Evolutionary conservation across 2,113 vertebrate species (phyloP).

Genomic region (Chionodraco myersi): DNA sequence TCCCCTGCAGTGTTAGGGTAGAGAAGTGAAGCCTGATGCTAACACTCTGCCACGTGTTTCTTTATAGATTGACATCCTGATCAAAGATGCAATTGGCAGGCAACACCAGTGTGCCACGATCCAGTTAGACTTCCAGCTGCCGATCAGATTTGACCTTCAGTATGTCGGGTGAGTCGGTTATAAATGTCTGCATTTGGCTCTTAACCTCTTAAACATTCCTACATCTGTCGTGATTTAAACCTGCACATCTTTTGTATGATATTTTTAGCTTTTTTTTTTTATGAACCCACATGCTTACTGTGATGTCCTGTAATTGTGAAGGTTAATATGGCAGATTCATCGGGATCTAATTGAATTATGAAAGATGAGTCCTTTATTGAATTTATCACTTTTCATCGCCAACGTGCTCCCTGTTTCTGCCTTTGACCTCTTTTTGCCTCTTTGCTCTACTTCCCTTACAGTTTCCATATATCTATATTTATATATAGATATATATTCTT

Average conservation of each 20-base stretch:
- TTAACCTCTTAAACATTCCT: conserved; percentile 23
- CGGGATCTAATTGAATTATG: conserved; percentile 13
- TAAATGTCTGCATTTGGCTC: conserved; percentile 18
- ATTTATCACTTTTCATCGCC: not conserved
- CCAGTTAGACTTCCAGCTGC: conserved; percentile 95
- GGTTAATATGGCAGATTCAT: conserved; percentile 13
- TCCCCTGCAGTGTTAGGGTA: conserved; percentile 8
- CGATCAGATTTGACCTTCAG: conserved; percentile 88
- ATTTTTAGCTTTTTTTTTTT: not conserved
- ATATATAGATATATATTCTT: not conserved
- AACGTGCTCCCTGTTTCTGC: not conserved
- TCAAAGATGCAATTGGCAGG: conserved; percentile 89
- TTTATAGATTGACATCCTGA: conserved; percentile 89
- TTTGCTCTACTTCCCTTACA: not conserved
- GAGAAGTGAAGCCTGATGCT: not conserved
- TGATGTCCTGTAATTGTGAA: not conserved
- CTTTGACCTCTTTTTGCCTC: not conserved
- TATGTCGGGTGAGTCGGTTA: conserved; percentile 85
- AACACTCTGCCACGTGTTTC: conserved; percentile 9
- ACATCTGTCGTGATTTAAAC: conserved; percentile 46
- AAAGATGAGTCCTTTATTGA: conserved; percentile 33
- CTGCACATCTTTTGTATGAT: not conserved
- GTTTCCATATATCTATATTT: not conserved
- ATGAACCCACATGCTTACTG: not conserved
- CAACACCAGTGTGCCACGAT: conserved; percentile 94